These are phyloP conservation scores for Oophaga sylvatica DNA, from an alignment of 2,797 vertebrate species.

Conservation along the genomic window DNA sequence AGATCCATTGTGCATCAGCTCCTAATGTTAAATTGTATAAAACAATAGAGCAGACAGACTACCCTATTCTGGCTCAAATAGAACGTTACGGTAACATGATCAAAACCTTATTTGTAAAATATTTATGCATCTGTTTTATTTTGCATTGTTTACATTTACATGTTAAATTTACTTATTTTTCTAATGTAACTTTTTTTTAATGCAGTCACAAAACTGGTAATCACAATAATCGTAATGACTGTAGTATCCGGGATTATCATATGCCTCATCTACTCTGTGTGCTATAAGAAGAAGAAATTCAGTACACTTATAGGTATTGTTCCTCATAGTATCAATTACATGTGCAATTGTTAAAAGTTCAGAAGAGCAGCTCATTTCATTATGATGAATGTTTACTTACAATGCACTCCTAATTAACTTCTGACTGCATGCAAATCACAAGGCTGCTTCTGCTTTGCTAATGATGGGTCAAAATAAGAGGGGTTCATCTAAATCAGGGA, in stretches of 20 bases:
- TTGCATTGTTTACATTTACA: not conserved
- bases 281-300: slow-evolving; percentile 75
- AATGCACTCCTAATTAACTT: not conserved
- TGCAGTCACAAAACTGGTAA: slow-evolving; percentile 68
- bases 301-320: slow-evolving; percentile 75
- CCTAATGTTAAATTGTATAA: too few relatives aligned
- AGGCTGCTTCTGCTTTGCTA: not conserved
- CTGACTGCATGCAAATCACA: not conserved
- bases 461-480: not conserved
- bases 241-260: slow-evolving; percentile 62
- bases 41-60: not conserved
- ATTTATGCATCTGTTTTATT: not conserved
- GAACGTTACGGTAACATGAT: not conserved
- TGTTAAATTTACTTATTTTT: not conserved
- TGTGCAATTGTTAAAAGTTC: not conserved
- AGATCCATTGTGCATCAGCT: not conserved
- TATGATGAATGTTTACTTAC: not conserved
- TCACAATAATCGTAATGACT: slow-evolving; percentile 69
- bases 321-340: not conserved
- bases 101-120: not conserved
- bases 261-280: slow-evolving; percentile 62
- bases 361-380: not conserved
- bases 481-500: not conserved
- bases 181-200: not conserved
- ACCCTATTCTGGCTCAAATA: not conserved